Percentiles rank a stretch among this genome's conserved stretches.
phyloP scores from a whole-genome alignment of 1,140 invertebrate genomes.

The Macrostomum lignano region DNA sequence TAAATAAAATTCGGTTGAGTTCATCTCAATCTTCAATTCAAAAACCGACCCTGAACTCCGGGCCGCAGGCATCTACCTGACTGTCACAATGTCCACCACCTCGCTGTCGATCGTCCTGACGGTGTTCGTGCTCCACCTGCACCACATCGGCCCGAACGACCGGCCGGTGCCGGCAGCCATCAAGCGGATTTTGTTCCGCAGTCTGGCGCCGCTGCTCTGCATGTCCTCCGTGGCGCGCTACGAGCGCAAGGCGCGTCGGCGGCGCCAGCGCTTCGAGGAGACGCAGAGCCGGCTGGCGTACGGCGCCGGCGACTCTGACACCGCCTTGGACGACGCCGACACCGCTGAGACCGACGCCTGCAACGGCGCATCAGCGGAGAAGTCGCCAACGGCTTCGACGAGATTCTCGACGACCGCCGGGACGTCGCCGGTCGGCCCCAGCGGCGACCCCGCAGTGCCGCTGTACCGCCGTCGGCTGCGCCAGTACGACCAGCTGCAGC shows the following conservation, averaged over 20 bases:
- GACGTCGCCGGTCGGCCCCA: too few relatives aligned
- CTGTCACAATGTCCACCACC: slow-evolving; percentile 26
- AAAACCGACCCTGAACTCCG: not conserved
- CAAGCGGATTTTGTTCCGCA: slow-evolving; percentile 9
- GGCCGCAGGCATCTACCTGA: slow-evolving; percentile 24
- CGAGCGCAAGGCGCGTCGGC: too few relatives aligned
- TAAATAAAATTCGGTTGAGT: too few relatives aligned
- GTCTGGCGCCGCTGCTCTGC: not conserved
- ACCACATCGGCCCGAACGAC: slow-evolving; percentile 24
- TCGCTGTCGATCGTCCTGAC: slow-evolving; percentile 28
- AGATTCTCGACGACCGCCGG: too few relatives aligned
- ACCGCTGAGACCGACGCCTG: slow-evolving; percentile 28
- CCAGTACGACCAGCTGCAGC: slow-evolving; percentile 1
- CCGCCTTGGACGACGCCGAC: slow-evolving; percentile 49
- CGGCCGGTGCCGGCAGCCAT: slow-evolving; percentile 18
- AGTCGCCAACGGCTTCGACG: too few relatives aligned
- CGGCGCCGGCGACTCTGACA: slow-evolving; percentile 41
- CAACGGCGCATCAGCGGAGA: too few relatives aligned
- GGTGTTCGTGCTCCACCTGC: slow-evolving; percentile 26
- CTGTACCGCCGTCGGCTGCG: too few relatives aligned
- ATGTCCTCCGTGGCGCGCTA: not conserved
- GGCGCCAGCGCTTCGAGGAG: too few relatives aligned
- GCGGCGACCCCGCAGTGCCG: not conserved
- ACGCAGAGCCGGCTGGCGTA: slow-evolving; percentile 31
- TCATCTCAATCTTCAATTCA: slow-evolving; percentile 1